A percentile compares a stretch with the other conserved stretches of the same genome.
Conservation (phyloP, 2,797 vertebrate species). For the Coendou prehensilis region DNA sequence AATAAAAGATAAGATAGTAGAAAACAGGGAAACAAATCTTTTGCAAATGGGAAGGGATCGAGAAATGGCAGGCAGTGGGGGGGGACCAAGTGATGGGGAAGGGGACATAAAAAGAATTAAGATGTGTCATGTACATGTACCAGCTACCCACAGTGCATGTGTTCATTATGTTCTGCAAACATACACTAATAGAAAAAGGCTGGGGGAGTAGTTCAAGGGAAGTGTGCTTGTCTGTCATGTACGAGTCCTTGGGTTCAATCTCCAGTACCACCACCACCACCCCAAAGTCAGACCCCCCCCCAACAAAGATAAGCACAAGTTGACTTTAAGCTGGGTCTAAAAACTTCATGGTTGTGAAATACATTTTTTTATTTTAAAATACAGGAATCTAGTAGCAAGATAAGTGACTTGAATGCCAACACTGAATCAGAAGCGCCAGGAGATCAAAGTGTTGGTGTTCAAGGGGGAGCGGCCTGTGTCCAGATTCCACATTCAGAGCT, state of each 20-base stretch:
- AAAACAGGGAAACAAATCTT: background rate
- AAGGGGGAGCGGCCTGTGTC: constrained; percentile 84
- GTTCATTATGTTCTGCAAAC: background rate
- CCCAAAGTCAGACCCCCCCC: background rate
- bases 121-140: background rate
- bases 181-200: background rate
- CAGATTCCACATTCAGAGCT: constrained; percentile 89
- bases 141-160: background rate
- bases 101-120: background rate
- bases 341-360: constrained; percentile 74
- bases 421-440: constrained; percentile 86
- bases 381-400: constrained; percentile 88
- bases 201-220: background rate
- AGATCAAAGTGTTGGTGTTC: constrained; percentile 79
- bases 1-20: background rate
- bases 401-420: constrained; percentile 90
- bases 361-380: constrained; percentile 80
- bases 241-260: background rate
- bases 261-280: background rate
- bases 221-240: background rate
- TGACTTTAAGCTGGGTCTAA: constrained; percentile 64
- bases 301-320: background rate
- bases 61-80: background rate
- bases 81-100: background rate
- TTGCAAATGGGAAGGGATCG: background rate